A percentile compares a stretch with the other conserved stretches of the same genome.
Conservation (phyloP, 2,888 invertebrate species). For the Pollenia griseotomentosa region DNA sequence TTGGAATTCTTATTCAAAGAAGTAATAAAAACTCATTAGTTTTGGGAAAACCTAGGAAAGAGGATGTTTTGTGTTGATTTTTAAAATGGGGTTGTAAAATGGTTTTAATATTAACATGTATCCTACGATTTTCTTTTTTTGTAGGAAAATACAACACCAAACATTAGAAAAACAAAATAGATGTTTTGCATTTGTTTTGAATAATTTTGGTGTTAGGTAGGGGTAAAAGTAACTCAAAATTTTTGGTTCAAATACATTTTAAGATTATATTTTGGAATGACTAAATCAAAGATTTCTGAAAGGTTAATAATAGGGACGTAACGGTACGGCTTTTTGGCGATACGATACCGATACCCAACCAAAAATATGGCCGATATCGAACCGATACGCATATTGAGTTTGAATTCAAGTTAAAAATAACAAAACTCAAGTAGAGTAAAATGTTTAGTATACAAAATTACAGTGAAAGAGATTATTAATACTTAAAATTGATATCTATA, state of each 20-base stretch:
- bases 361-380: too few species aligned
- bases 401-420: too few species aligned
- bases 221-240: constrained; percentile 8
- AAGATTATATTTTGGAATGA: too few species aligned
- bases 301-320: too few species aligned
- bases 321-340: too few species aligned
- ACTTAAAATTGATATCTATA: too few species aligned
- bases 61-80: constrained; percentile 29
- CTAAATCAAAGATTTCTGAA: too few species aligned
- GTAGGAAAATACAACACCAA: constrained; percentile 5
- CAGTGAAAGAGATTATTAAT: too few species aligned
- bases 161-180: constrained; percentile 9
- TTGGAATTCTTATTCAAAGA: constrained; percentile 40
- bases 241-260: neutral
- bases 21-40: constrained; percentile 67
- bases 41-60: constrained; percentile 44
- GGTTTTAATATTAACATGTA: constrained; percentile 20
- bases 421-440: too few species aligned
- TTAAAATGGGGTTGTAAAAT: neutral
- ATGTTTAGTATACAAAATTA: too few species aligned
- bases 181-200: constrained; percentile 47
- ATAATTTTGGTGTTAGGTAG: constrained; percentile 3
- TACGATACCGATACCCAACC: too few species aligned
- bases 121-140: constrained; percentile 1
- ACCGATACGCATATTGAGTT: too few species aligned